Percentiles rank a stretch among this genome's conserved stretches.
These are phyloP conservation scores for Thysanoteuthis rhombus DNA, from an alignment of 2,888 invertebrate genomes.

Conservation along the genomic window DNA sequence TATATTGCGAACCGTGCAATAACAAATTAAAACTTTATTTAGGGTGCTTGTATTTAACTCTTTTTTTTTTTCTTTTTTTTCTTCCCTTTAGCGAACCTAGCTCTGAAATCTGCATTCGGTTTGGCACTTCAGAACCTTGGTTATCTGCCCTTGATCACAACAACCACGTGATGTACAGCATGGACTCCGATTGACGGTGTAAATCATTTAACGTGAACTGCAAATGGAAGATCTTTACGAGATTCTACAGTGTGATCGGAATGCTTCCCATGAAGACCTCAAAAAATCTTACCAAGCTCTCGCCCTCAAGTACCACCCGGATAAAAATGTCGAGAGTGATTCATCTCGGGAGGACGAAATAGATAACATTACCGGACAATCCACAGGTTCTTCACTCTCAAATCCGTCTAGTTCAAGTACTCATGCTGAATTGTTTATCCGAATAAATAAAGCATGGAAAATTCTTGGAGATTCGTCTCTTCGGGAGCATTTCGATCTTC, in stretches of 20 bases:
- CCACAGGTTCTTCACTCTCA: not conserved
- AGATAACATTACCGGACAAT: not conserved
- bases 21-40: too few species aligned
- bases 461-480: slow-evolving; percentile 50
- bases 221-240: slow-evolving; percentile 53
- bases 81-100: too few species aligned
- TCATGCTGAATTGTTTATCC: slow-evolving; percentile 39
- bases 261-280: slow-evolving; percentile 42
- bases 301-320: slow-evolving; percentile 49
- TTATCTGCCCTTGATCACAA: too few species aligned
- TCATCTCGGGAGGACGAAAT: not conserved
- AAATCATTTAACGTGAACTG: not conserved
- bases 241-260: slow-evolving; percentile 42
- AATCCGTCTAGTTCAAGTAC: not conserved
- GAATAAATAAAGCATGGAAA: slow-evolving; percentile 56
- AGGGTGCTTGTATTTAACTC: too few species aligned
- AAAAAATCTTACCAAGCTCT: slow-evolving; percentile 48
- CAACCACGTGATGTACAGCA: too few species aligned
- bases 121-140: too few species aligned
- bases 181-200: not conserved
- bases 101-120: too few species aligned
- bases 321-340: slow-evolving; percentile 40
- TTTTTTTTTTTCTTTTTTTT: too few species aligned
- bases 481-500: slow-evolving; percentile 53
- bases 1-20: too few species aligned